Base-by-base conservation (phyloP, 2,888 invertebrate species). In the Polia nebulosa region DNA sequence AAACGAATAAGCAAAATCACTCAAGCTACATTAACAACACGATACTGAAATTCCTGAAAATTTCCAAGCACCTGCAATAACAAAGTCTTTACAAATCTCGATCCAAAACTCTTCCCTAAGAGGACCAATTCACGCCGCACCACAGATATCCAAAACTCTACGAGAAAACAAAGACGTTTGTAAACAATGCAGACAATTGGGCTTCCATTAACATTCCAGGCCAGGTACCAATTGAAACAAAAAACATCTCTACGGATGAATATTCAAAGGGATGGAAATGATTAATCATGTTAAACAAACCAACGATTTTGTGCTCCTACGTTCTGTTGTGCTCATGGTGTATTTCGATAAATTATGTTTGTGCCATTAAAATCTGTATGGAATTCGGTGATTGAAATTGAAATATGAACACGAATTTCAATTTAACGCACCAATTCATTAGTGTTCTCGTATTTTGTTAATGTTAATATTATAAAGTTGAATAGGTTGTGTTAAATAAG, bases 181-280 rank as follows among this genome's bases (percentile, higher is more conserved):
- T 53, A 64, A 71, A 84, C 85, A 82, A 83, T 78, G 60, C 70
- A 36, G 67, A 66, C 64, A 71, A 77, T 78, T 75, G 80, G 53
- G 68, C 55, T 63, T 55, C 64, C 82, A 82, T 86, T 85, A 82
- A 69, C 74, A 83, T 86, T 80, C 82, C 67, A 45, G 53, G 45
- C 45, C 73, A 75, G 67, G 69, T 78, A 75, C 69, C 69, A 34
- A 41, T 41, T 71, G 60, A 53, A 77, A 81, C 81, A 79, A 77
- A 83, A 84, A 86, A 86, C 88, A 87, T 57, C 55, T 72, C 56
- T 47, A 27, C 32, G 75, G 74, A 89, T 90, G 89, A 90, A 90
- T 90, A 91, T 90, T 90, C 89, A 90, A 74, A 80, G 84, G 80
- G 82, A 86, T 81, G 66, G 52, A 82, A 85, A 86, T 87, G 85